Percentiles rank a stretch among this genome's conserved stretches.
Evolutionary conservation across 1,140 invertebrate genomes (phyloP).

Genomic region (Drosophila virilis): DNA sequence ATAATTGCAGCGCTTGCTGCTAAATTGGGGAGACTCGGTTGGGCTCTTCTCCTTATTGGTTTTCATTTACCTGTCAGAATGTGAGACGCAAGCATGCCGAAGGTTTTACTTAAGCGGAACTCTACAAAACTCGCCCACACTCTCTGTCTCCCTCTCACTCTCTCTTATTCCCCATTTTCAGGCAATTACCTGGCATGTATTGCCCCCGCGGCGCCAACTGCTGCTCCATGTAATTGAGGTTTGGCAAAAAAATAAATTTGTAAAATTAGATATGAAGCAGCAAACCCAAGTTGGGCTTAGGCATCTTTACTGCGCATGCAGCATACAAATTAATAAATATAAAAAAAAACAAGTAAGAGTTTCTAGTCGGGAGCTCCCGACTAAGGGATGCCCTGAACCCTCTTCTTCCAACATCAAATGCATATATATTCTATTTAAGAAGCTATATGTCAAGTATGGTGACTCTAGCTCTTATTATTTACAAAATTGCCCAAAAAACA

Average conservation of each 20-base stretch:
- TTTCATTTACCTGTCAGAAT: conserved; percentile 62
- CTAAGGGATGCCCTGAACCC: no score
- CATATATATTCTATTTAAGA: no score
- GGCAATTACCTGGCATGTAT: conserved; percentile 65
- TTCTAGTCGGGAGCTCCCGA: no score
- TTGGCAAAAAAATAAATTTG: conserved; percentile 52
- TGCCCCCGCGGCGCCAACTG: conserved; percentile 8
- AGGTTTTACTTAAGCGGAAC: conserved; percentile 42
- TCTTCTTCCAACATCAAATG: no score
- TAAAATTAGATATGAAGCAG: conserved; percentile 64
- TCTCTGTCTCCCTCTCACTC: conserved; percentile 11
- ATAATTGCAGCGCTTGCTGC: conserved; percentile 77
- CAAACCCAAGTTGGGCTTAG: conserved; percentile 18
- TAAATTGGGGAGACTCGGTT: conserved; percentile 25
- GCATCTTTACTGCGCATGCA: conserved; percentile 40
- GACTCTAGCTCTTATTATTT: no score
- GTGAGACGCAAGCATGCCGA: conserved; percentile 40
- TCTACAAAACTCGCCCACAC: conserved; percentile 32
- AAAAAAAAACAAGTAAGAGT: conserved; percentile 23
- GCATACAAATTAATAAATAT: conserved; percentile 43
- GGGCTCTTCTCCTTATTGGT: conserved; percentile 42
- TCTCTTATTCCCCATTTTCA: conserved; percentile 45
- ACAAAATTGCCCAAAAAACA: no score
- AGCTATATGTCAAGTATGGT: no score
- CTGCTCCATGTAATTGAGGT: conserved; percentile 69